phyloP scores from a whole-genome alignment of 2,888 invertebrate species.

The Bursaphelenchus okinawaensis region DNA sequence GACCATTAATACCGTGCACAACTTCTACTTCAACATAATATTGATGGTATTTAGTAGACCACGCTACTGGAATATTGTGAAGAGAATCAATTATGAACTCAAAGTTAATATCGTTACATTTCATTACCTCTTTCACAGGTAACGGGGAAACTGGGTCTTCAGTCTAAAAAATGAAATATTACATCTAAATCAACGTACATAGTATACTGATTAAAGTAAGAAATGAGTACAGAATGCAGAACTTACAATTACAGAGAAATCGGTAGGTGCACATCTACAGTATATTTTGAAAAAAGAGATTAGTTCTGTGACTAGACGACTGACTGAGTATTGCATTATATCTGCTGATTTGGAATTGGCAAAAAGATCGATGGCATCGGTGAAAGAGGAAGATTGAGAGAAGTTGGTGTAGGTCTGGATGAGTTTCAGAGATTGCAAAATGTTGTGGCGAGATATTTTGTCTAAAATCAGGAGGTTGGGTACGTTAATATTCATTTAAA shows the following conservation, averaged over 20 bases:
- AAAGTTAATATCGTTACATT: slow-evolving; percentile 17
- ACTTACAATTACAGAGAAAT: slow-evolving; percentile 25
- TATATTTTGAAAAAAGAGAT: slow-evolving; percentile 20
- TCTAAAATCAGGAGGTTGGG: too few species aligned
- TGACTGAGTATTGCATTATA: slow-evolving; percentile 11
- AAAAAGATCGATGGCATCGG: slow-evolving; percentile 44
- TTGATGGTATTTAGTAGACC: slow-evolving; percentile 28
- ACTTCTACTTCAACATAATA: slow-evolving; percentile 17
- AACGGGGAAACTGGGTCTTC: slow-evolving; percentile 1
- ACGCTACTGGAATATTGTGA: slow-evolving; percentile 47
- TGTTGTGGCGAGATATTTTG: background rate
- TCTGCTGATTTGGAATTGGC: slow-evolving; percentile 6
- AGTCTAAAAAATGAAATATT: background rate
- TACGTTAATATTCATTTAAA: too few species aligned
- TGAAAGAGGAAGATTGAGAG: slow-evolving; percentile 58
- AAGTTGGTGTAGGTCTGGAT: slow-evolving; percentile 58
- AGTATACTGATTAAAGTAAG: too few species aligned
- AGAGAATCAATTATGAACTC: slow-evolving; percentile 56
- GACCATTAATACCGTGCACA: slow-evolving; percentile 18
- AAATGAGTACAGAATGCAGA: too few species aligned
- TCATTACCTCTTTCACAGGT: background rate
- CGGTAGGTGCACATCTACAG: slow-evolving; percentile 20
- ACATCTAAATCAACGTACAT: background rate
- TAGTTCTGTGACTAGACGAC: slow-evolving; percentile 19
- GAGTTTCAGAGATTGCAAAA: slow-evolving; percentile 58